These are phyloP conservation scores for Triplophysa rosa DNA, from an alignment of 2,113 vertebrate species.

Conservation along the genomic window DNA sequence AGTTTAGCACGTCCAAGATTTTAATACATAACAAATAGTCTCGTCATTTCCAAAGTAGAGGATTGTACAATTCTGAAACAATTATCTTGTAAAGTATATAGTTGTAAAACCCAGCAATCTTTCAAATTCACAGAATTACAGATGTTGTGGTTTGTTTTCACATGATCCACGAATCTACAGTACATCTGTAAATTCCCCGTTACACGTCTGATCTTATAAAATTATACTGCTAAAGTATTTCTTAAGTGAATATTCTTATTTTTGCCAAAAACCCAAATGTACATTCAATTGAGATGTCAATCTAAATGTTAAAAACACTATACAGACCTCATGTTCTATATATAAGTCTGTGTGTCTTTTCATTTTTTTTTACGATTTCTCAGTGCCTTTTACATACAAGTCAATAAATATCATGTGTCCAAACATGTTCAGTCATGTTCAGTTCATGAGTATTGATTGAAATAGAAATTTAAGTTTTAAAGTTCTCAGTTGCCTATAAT, in stretches of 20 bases:
- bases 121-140: slow-evolving; percentile 20
- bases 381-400: too few relatives aligned
- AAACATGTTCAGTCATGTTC: too few relatives aligned
- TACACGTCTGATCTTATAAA: neutral
- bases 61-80: slow-evolving; percentile 12
- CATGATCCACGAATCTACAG: neutral
- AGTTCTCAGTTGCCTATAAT: too few relatives aligned
- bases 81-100: neutral
- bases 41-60: neutral
- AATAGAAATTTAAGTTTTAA: too few relatives aligned
- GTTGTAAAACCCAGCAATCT: neutral
- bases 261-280: neutral
- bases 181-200: neutral
- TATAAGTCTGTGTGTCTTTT: too few relatives aligned
- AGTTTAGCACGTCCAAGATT: slow-evolving; percentile 1
- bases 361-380: too few relatives aligned
- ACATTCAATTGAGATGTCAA: too few relatives aligned
- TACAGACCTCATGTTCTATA: too few relatives aligned
- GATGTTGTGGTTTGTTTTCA: neutral
- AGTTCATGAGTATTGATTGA: too few relatives aligned
- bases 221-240: neutral
- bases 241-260: neutral
- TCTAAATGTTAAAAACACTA: too few relatives aligned
- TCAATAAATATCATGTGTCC: too few relatives aligned
- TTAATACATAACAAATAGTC: slow-evolving; percentile 7